These are phyloP conservation scores for Gonatopus flavifemur DNA, from an alignment of 1,140 invertebrate species.

Conservation along the genomic window DNA sequence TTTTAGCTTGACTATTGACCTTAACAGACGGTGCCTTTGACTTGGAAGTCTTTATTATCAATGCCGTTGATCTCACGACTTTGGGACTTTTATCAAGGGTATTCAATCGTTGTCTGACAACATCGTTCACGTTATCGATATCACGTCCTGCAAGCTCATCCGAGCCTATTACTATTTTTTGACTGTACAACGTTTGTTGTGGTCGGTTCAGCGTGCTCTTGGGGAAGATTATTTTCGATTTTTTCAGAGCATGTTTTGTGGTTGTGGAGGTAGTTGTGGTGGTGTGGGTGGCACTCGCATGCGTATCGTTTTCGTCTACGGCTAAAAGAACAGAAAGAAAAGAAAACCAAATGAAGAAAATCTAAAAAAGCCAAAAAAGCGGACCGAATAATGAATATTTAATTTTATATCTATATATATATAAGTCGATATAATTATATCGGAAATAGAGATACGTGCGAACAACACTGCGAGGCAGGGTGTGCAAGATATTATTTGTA, in stretches of 20 bases:
- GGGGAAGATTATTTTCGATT: constrained; percentile 50
- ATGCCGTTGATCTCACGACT: constrained; percentile 51
- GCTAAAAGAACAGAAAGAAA: constrained; percentile 59
- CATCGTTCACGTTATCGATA: constrained; percentile 50
- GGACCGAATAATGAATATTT: no score
- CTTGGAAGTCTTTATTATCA: constrained; percentile 55
- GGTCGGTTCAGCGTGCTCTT: constrained; percentile 52
- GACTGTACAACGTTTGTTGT: constrained; percentile 50
- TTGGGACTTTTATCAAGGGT: constrained; percentile 50
- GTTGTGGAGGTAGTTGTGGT: constrained; percentile 41
- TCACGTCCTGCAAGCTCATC: constrained; percentile 50
- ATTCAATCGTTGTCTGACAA: constrained; percentile 51
- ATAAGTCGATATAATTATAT: no score
- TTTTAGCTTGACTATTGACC: no score
- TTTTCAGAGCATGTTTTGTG: constrained; percentile 45
- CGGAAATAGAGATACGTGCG: no score
- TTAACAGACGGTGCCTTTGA: constrained; percentile 33
- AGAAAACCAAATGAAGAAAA: constrained; percentile 48
- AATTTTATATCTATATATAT: no score
- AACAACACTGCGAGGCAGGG: no score
- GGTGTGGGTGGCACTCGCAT: constrained; percentile 54
- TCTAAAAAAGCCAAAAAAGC: constrained; percentile 49
- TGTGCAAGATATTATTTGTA: no score
- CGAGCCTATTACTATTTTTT: constrained; percentile 56
- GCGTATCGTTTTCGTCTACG: constrained; percentile 57